These are phyloP conservation scores for Volucella zonaria DNA, from an alignment of 2,888 invertebrate species.

Conservation along the genomic window DNA sequence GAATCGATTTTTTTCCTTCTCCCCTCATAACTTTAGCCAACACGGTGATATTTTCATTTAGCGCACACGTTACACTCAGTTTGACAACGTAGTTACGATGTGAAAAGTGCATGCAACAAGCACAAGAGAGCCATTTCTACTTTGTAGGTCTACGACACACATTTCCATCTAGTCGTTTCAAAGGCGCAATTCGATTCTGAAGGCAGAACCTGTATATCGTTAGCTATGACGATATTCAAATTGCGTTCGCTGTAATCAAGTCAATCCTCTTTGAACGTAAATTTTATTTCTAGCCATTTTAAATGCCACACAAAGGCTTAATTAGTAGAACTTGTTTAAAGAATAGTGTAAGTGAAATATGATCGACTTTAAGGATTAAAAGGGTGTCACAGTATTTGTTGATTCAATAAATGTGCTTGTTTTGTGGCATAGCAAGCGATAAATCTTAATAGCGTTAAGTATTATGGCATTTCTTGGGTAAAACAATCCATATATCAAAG, in stretches of 20 bases:
- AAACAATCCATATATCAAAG: no score
- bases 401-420: slow-evolving; percentile 2
- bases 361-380: slow-evolving; percentile 6
- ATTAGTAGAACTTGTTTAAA: slow-evolving; percentile 16
- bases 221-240: slow-evolving; percentile 3
- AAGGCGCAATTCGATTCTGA: slow-evolving; percentile 31
- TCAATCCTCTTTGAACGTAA: slow-evolving; percentile 22
- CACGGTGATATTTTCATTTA: slow-evolving; percentile 19
- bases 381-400: slow-evolving; percentile 5
- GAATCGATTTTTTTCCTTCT: slow-evolving; percentile 28
- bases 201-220: slow-evolving; percentile 20
- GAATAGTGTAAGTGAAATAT: slow-evolving; percentile 5
- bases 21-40: not conserved
- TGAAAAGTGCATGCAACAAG: slow-evolving; percentile 27
- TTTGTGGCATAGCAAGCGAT: not conserved
- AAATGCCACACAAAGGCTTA: slow-evolving; percentile 21
- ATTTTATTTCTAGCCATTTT: slow-evolving; percentile 15
- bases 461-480: no score
- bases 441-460: no score
- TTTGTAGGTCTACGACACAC: not conserved
- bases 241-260: not conserved
- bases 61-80: slow-evolving; percentile 14
- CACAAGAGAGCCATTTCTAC: slow-evolving; percentile 8
- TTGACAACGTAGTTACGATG: slow-evolving; percentile 14
- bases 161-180: not conserved